phyloP scores from a whole-genome alignment of 2,113 vertebrate genomes.

The Xenopus laevis region DNA sequence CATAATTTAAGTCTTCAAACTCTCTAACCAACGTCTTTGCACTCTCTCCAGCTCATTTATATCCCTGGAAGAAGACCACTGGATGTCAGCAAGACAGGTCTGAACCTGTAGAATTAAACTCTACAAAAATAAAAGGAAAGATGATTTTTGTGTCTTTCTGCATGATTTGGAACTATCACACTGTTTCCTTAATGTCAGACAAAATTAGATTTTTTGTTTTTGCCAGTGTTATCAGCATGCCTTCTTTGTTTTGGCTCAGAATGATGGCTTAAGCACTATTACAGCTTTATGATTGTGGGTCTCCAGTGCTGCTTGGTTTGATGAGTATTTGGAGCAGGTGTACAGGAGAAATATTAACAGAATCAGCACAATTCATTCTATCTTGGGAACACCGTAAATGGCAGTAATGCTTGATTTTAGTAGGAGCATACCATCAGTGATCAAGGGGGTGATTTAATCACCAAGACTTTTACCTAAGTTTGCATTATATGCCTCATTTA shows the following conservation, averaged over 20 bases:
- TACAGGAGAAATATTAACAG: constrained; percentile 27
- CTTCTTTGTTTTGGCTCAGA: neutral
- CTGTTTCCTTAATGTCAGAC: no score
- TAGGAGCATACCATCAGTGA: constrained; percentile 23
- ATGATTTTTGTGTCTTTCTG: no score
- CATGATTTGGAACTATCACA: no score
- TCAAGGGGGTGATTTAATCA: constrained; percentile 20
- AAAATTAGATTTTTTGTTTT: no score
- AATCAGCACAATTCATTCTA: constrained; percentile 33
- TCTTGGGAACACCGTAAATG: constrained; percentile 25
- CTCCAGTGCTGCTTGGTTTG: constrained; percentile 6
- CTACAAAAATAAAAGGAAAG: no score
- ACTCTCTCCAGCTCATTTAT: no score
- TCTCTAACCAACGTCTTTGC: no score
- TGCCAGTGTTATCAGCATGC: no score
- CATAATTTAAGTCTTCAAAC: no score
- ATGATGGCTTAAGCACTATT: constrained; percentile 30
- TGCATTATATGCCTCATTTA: constrained; percentile 25
- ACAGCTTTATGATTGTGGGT: constrained; percentile 10
- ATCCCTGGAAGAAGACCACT: no score
- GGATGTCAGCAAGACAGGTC: no score
- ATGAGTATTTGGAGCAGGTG: constrained; percentile 38
- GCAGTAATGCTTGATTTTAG: constrained; percentile 20
- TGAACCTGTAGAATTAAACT: no score
- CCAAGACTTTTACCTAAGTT: neutral